These are phyloP conservation scores for Hafferia zeledoni DNA, from an alignment of 2,797 vertebrate genomes.

Conservation along the genomic window DNA sequence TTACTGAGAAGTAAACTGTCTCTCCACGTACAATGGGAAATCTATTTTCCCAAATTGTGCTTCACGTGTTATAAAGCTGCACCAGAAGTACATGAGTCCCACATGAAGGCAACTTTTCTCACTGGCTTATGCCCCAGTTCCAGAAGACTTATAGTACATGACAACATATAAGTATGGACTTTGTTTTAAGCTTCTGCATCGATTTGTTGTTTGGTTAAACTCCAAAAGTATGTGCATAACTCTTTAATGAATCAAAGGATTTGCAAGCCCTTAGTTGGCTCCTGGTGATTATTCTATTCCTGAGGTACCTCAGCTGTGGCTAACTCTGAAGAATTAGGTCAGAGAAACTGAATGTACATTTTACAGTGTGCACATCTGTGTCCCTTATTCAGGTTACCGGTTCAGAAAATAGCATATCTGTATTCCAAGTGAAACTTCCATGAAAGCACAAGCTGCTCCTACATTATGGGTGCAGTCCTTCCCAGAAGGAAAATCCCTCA, in stretches of 20 bases:
- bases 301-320: background rate
- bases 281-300: background rate
- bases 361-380: slow-evolving; percentile 21
- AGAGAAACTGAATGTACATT: slow-evolving; percentile 15
- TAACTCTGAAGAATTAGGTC: slow-evolving; percentile 20
- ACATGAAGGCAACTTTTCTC: background rate
- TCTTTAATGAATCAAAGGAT: background rate
- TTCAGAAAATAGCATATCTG: background rate
- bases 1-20: background rate
- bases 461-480: background rate
- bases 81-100: background rate
- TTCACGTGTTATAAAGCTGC: background rate
- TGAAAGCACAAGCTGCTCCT: background rate
- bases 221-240: background rate
- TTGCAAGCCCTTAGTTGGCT: background rate
- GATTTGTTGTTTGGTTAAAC: background rate
- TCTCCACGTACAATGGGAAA: background rate
- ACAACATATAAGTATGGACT: background rate
- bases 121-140: background rate
- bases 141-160: background rate
- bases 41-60: background rate
- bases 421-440: slow-evolving; percentile 8
- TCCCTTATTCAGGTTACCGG: background rate
- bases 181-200: background rate
- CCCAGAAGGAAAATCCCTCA: slow-evolving; percentile 1